Base-by-base conservation (phyloP, 2,113 vertebrate genomes). In the Patagioenas fasciata region DNA sequence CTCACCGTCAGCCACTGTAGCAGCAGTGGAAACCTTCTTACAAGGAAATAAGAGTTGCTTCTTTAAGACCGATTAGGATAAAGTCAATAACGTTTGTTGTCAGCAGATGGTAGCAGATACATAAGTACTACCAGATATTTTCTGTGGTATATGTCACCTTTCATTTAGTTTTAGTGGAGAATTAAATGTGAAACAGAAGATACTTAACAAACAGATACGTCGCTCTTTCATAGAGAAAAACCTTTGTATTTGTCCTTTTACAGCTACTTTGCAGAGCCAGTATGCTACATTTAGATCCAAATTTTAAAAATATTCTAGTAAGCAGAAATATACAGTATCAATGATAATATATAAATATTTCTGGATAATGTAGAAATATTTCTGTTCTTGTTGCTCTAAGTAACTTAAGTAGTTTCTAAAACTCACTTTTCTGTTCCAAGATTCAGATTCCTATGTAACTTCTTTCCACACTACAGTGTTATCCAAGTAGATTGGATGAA, bases 41-140 rank as follows among this genome's bases (percentile, higher is more conserved):
- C 2, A n/a, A 28, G 24, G 9, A 80, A 73, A 36, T 28, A 58
- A 6, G 6, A 85, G 14, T 61, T 89, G 16, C 51, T 94, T 66
- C 26, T 85, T 69, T 31, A 54, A 51, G n/a, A 51, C 5, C 50
- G 36, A 17, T 51, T 67, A 29, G 17, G 21, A 70, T 90, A 13
- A 88, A 86, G 60, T 77, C 69, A 86, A 5, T 96, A 90, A 86
- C 58, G 11, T 28, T 93, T 36, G 85, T 92, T 88, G 92, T 93
- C 94, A 97, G 94, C 77, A 97, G 96, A 72, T 94, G 96, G 96
- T 94, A 97, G 94, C 60, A 97, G 83, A 96, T 74, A 38, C 85
- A 16, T 67, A 87, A 74, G 38, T 85, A 93, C 79, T 91, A 48
- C 12, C 44, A 72, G 29, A 51, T 54, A 6, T 80, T 93, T 32